Evolutionary conservation across 1,140 invertebrate species (phyloP).

Genomic region (Aphaenogaster floridana): DNA sequence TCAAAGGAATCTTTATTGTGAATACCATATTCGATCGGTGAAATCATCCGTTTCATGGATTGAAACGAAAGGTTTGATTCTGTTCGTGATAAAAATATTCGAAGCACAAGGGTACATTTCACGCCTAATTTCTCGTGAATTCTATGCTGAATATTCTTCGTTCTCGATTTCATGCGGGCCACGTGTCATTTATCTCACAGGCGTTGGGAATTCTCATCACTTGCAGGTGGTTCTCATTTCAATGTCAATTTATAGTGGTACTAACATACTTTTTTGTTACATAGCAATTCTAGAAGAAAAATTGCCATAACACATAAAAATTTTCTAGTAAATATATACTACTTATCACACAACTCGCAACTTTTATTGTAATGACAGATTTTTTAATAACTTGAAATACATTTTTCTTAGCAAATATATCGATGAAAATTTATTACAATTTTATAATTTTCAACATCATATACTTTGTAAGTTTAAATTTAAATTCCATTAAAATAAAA

Average conservation of each 20-base stretch:
- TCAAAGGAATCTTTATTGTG: neutral
- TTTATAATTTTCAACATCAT: too few species aligned
- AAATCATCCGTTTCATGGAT: conserved; percentile 45
- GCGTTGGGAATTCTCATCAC: conserved; percentile 52
- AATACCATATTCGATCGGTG: conserved; percentile 60
- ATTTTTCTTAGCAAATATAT: too few species aligned
- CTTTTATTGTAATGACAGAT: neutral
- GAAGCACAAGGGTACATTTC: conserved; percentile 83
- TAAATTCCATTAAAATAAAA: too few species aligned
- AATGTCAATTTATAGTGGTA: neutral
- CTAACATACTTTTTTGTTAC: neutral
- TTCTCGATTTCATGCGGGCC: conserved; percentile 80
- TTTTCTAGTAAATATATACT: neutral
- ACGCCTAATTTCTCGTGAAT: conserved; percentile 85
- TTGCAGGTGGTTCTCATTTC: conserved; percentile 22
- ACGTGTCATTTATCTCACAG: conserved; percentile 76
- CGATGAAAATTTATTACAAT: too few species aligned
- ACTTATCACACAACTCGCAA: neutral
- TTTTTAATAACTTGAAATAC: neutral
- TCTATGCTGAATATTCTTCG: conserved; percentile 81
- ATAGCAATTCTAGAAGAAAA: neutral
- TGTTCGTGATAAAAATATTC: conserved; percentile 81
- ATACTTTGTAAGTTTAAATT: too few species aligned
- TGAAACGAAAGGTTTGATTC: conserved; percentile 62
- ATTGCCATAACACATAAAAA: neutral